Percentiles rank a stretch among this genome's conserved stretches.
These are phyloP conservation scores for Muscidifurax raptorellus DNA, from an alignment of 1,140 invertebrate species.

Conservation along the genomic window DNA sequence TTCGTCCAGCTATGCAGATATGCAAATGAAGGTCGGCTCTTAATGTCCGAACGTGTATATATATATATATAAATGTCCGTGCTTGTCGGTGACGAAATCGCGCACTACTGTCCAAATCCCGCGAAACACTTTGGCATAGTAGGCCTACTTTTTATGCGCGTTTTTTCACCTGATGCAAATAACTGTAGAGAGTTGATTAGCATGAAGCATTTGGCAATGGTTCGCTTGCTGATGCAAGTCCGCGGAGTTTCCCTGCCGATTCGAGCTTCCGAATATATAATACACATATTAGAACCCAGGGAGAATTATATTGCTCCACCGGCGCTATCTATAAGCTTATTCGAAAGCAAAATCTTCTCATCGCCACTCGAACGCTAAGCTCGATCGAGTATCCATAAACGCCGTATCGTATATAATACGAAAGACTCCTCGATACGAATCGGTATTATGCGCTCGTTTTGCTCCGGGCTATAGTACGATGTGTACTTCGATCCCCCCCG, in stretches of 20 bases:
- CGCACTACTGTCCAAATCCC: neutral
- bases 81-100: neutral
- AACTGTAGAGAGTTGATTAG: constrained; percentile 3
- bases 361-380: no score
- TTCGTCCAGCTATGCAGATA: constrained; percentile 4
- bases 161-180: constrained; percentile 26
- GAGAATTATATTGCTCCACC: constrained; percentile 9
- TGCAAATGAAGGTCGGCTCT: constrained; percentile 13
- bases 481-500: neutral
- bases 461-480: constrained; percentile 4
- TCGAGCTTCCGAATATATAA: neutral
- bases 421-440: neutral
- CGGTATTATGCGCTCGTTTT: neutral
- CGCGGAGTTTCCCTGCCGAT: neutral
- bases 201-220: neutral
- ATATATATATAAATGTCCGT: neutral
- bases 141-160: neutral
- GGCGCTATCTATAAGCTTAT: neutral
- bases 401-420: neutral
- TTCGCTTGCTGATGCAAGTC: neutral
- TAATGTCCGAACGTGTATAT: neutral
- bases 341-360: neutral
- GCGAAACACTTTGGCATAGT: neutral
- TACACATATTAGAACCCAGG: no score
- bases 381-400: neutral